These are phyloP conservation scores for Seira sanloemensis DNA, from an alignment of 2,888 invertebrate species.

Conservation along the genomic window DNA sequence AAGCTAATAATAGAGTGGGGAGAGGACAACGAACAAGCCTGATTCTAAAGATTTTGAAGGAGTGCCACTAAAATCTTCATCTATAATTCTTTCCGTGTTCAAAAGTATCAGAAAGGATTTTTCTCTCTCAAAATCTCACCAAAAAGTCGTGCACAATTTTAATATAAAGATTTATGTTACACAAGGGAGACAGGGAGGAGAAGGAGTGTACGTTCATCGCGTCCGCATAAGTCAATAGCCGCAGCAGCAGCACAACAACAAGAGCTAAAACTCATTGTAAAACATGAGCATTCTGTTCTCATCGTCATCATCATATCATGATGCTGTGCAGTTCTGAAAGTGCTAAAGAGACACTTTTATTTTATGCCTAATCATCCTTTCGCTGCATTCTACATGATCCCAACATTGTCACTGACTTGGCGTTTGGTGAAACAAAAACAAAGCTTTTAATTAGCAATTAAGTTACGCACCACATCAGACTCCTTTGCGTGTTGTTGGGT, in stretches of 20 bases:
- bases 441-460: slow-evolving; percentile 13
- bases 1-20: neutral
- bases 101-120: too few relatives aligned
- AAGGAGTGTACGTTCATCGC: neutral
- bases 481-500: slow-evolving; percentile 4
- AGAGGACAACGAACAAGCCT: neutral
- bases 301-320: neutral
- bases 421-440: neutral
- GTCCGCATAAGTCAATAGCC: neutral
- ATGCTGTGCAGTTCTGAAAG: neutral
- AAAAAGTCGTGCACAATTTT: neutral
- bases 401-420: neutral
- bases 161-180: neutral
- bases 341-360: neutral
- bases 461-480: slow-evolving; percentile 10
- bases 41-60: slow-evolving; percentile 6
- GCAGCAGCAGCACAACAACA: too few relatives aligned
- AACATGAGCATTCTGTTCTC: too few relatives aligned
- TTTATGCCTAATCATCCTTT: slow-evolving; percentile 10
- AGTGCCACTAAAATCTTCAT: neutral
- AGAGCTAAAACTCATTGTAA: too few relatives aligned
- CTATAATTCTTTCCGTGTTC: neutral
- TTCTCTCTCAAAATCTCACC: too few relatives aligned
- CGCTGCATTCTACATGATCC: neutral
- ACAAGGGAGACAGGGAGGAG: neutral